phyloP scores from a whole-genome alignment of 2,113 vertebrate genomes.

The Emydocephalus ijimae region DNA sequence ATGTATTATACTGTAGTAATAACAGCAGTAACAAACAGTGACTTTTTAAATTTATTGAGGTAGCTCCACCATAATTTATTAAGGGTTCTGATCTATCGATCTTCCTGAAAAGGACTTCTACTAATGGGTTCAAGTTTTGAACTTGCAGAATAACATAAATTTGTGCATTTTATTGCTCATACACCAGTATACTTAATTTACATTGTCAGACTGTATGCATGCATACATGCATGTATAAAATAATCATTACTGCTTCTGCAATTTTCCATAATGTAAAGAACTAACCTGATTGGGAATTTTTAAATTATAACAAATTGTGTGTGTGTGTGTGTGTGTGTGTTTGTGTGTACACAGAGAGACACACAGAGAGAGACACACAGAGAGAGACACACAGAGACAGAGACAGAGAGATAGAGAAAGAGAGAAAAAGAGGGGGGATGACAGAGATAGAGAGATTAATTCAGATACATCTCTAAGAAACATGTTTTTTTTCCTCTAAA shows the following conservation, averaged over 20 bases:
- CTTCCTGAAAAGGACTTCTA: neutral
- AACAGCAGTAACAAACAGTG: neutral
- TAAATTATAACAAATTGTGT: neutral
- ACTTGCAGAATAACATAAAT: neutral
- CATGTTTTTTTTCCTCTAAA: neutral
- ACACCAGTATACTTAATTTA: neutral
- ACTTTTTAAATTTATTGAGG: neutral
- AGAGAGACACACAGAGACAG: no score
- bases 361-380: fast-evolving
- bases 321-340: no score
- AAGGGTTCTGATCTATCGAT: neutral
- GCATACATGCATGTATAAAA: neutral
- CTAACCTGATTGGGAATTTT: neutral
- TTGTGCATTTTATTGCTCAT: neutral
- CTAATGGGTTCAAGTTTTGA: neutral
- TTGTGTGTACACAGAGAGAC: neutral
- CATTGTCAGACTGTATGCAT: neutral
- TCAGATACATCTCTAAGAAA: neutral
- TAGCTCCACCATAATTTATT: neutral
- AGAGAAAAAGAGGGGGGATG: neutral
- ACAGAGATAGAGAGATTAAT: neutral
- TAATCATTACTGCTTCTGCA: neutral
- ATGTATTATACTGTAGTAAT: neutral
- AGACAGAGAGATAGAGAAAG: neutral
- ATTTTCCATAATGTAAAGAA: neutral